Conservation (phyloP, 2,797 vertebrate genomes). For the Adelosebastes latens region DNA sequence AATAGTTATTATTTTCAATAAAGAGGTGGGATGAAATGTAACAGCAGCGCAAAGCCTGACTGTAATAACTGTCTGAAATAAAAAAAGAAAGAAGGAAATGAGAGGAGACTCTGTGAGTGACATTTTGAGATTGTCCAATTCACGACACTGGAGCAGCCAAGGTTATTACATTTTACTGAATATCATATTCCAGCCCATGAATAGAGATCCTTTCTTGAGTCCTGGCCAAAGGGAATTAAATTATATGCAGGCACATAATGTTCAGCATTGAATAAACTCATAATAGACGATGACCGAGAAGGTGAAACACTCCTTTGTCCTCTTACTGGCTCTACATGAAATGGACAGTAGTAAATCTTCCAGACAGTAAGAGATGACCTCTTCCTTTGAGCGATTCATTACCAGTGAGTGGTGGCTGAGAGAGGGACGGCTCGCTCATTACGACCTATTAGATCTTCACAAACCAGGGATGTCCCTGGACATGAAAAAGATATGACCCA, state of each 20-base stretch:
- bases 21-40: conserved; percentile 15
- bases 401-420: conserved; percentile 8
- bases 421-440: conserved; percentile 47
- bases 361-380: conserved; percentile 56
- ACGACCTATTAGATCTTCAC: conserved; percentile 50
- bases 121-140: conserved; percentile 49
- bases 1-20: conserved; percentile 34
- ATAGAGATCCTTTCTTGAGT: conserved; percentile 51
- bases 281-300: conserved; percentile 40
- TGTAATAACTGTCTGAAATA: conserved; percentile 9
- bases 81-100: conserved; percentile 2
- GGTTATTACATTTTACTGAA: conserved; percentile 64
- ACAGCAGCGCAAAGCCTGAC: conserved; percentile 8
- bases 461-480: conserved; percentile 25
- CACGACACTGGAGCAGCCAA: conserved; percentile 43
- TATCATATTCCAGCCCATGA: conserved; percentile 49
- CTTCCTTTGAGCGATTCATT: conserved; percentile 60
- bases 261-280: conserved; percentile 56
- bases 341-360: conserved; percentile 57
- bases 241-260: conserved; percentile 56
- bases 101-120: conserved; percentile 31
- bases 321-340: conserved; percentile 37
- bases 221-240: conserved; percentile 56
- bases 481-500: conserved; percentile 27
- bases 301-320: conserved; percentile 55